Evolutionary conservation across 2,888 invertebrate species (phyloP).

Genomic region (Chelonus formosanus): DNA sequence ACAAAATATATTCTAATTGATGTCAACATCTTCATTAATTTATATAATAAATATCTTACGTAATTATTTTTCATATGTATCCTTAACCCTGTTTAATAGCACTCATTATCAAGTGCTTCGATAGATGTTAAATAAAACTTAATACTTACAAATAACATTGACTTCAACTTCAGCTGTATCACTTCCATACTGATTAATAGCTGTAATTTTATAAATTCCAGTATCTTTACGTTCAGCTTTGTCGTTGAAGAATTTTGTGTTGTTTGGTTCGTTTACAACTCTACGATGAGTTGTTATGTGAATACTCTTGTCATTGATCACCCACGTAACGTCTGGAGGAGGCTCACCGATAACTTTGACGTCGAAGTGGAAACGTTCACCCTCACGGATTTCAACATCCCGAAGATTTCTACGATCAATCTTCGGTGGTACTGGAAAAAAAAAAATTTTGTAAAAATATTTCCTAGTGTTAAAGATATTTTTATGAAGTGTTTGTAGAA

Average conservation of each 20-base stretch:
- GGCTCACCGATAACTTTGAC: constrained; percentile 92
- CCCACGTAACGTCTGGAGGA: constrained; percentile 88
- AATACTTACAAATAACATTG: constrained; percentile 82
- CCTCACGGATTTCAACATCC: constrained; percentile 87
- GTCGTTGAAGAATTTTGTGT: constrained; percentile 87
- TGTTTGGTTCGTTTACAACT: constrained; percentile 84
- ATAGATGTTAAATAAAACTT: background rate
- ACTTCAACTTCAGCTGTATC: constrained; percentile 92
- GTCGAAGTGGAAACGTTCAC: constrained; percentile 89
- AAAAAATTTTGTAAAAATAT: constrained; percentile 8
- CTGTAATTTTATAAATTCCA: constrained; percentile 88
- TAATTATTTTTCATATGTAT: background rate
- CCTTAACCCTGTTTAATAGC: constrained; percentile 26
- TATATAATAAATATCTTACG: constrained; percentile 6
- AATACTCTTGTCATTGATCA: constrained; percentile 81
- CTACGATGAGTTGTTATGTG: constrained; percentile 71
- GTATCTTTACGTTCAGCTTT: constrained; percentile 88
- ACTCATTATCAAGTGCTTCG: background rate
- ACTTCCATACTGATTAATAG: constrained; percentile 85
- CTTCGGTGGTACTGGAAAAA: constrained; percentile 86
- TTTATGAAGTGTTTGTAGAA: too few relatives aligned
- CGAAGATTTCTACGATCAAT: constrained; percentile 92
- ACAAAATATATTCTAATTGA: background rate
- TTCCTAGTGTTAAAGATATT: too few relatives aligned
- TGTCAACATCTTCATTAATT: constrained; percentile 4